Base-by-base conservation (phyloP, 23 tunicate species). In the Trididemnum miniatum region DNA sequence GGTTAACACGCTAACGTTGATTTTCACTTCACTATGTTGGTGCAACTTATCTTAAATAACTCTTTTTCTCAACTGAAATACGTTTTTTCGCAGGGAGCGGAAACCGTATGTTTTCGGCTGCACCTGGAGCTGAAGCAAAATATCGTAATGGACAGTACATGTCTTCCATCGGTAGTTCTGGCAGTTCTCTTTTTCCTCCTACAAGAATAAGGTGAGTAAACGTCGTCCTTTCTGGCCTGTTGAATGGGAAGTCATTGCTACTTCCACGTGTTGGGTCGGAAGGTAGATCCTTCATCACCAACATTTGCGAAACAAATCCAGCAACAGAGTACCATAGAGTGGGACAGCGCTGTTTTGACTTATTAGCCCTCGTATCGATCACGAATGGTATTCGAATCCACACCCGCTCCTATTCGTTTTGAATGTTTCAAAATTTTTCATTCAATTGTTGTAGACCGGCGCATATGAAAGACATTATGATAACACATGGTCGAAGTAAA, bases 41-140 rank as follows among this genome's bases (percentile, higher is more conserved):
- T 44, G 9, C 15, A 7, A 7, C 15, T 44, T 44, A 44, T 44
- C 15, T 7, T 44, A 15, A 44, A 44, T 15, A 15, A 44, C 9
- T 44, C 9, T 7, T 44, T 44, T 15, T 9, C 12, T 44, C 15
- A 44, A 44, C 54, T 15, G 54, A 44, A 44, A 44, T 7, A 44
- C 54, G 15, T 44, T 5, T 23, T 63, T 63, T 23, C 7, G 31
- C 71, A 44, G 90, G 86, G 35, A 84, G 74, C 72, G 76, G 83
- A 9, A 80, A 72, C 57, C 88, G 97, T 7, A 92, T 92, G 97
- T 92, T 92, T 72, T 92, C 97, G 20, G 97, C 89, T 57, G 97
- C 97, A 54, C 97, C 97, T n/a, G 97, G 97, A 1, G 97, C 89
- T 18, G 97, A 92, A 44, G 88, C 97, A 20, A 92, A 83, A 73